A percentile compares a stretch with the other conserved stretches of the same genome.
phyloP scores from a whole-genome alignment of 2,888 invertebrate genomes.

The Oxystoma pomonae region DNA sequence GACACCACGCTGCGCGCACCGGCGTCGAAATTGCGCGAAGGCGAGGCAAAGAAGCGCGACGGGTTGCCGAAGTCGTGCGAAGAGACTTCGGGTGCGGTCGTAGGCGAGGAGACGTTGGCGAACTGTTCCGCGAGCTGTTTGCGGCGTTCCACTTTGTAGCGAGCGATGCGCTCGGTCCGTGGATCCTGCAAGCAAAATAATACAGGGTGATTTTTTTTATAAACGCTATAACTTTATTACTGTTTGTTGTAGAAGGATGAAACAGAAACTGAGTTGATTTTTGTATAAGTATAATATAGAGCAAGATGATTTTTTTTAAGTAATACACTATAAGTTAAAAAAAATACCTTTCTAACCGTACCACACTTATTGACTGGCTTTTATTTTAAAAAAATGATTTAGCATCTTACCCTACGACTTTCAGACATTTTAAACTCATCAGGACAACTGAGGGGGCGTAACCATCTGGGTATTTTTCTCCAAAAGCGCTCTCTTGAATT shows the following conservation, averaged over 20 bases:
- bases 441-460: slow-evolving; percentile 31
- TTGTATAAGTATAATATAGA: too few species aligned
- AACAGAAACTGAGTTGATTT: too few species aligned
- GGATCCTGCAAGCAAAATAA: slow-evolving; percentile 46
- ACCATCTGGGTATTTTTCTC: slow-evolving; percentile 34
- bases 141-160: slow-evolving; percentile 70
- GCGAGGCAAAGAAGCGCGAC: slow-evolving; percentile 4
- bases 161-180: slow-evolving; percentile 61
- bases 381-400: too few species aligned
- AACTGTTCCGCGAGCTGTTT: slow-evolving; percentile 62
- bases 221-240: neutral
- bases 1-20: neutral
- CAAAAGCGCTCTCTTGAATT: neutral
- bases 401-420: slow-evolving; percentile 28
- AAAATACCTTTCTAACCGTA: too few species aligned
- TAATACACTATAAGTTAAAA: too few species aligned
- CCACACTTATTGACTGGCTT: too few species aligned
- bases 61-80: neutral
- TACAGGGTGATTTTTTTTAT: neutral
- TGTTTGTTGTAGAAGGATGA: too few species aligned
- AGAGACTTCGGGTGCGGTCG: neutral
- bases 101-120: slow-evolving; percentile 14
- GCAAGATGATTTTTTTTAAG: too few species aligned
- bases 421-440: slow-evolving; percentile 38
- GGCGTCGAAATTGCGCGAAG: slow-evolving; percentile 1